These are phyloP conservation scores for Apotomis capreana DNA, from an alignment of 2,888 invertebrate genomes.

Conservation along the genomic window DNA sequence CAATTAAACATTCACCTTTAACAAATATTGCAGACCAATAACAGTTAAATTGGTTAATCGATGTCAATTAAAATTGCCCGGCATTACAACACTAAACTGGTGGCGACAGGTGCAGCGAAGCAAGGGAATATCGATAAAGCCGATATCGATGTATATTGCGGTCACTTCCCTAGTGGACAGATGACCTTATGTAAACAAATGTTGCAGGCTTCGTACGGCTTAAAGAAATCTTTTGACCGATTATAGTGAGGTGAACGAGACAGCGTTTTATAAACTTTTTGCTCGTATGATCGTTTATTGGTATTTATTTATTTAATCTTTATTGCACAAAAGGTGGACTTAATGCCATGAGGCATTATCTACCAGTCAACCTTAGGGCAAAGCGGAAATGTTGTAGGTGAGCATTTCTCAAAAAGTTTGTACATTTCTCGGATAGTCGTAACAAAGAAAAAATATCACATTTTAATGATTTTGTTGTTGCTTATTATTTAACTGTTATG, in stretches of 20 bases:
- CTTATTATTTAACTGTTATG: no score
- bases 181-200: conserved; percentile 30
- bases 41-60: conserved; percentile 25
- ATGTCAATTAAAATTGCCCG: conserved; percentile 42
- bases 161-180: conserved; percentile 49
- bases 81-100: conserved; percentile 56
- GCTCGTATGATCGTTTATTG: background rate
- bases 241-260: background rate
- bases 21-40: conserved; percentile 29
- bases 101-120: conserved; percentile 71
- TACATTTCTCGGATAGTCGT: no score
- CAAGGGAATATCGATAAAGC: conserved; percentile 60
- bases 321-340: no score
- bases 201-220: background rate
- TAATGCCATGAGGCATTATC: no score
- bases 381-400: no score
- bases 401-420: no score
- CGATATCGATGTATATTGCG: conserved; percentile 60
- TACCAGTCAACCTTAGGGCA: no score
- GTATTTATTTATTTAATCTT: no score
- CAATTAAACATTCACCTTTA: conserved; percentile 10
- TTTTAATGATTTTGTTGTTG: no score
- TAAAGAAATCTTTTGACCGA: conserved; percentile 5
- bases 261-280: background rate
- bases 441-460: no score